Percentiles rank a stretch among this genome's conserved stretches.
Conservation (phyloP, 2,797 vertebrate genomes). For the Rhinatrema bivittatum region DNA sequence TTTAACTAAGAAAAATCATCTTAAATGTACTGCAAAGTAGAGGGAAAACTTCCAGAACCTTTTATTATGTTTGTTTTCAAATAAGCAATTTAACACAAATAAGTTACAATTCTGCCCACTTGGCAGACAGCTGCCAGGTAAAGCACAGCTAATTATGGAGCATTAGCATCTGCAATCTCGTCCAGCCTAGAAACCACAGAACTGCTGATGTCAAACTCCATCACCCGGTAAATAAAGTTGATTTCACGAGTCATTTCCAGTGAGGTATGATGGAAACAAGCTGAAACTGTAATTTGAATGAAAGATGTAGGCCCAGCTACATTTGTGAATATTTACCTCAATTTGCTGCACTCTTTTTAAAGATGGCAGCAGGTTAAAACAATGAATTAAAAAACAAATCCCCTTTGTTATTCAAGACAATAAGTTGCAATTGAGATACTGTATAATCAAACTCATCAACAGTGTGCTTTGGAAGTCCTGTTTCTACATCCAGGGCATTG, state of each 20-base stretch:
- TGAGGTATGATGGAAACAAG: slow-evolving; percentile 21
- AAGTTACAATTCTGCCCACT: slow-evolving; percentile 48
- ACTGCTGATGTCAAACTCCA: slow-evolving; percentile 40
- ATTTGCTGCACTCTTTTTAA: neutral
- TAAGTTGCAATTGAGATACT: too few relatives aligned
- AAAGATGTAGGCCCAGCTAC: slow-evolving; percentile 20
- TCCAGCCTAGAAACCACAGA: slow-evolving; percentile 27
- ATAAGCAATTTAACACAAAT: slow-evolving; percentile 48
- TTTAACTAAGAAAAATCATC: too few relatives aligned
- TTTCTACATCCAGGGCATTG: too few relatives aligned
- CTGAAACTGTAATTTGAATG: slow-evolving; percentile 31
- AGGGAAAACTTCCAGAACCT: too few relatives aligned
- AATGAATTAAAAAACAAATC: too few relatives aligned
- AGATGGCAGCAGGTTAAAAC: too few relatives aligned
- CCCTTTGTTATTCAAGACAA: too few relatives aligned
- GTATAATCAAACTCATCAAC: too few relatives aligned
- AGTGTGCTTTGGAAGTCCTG: too few relatives aligned
- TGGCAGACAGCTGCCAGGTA: slow-evolving; percentile 56
- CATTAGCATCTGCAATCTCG: slow-evolving; percentile 25
- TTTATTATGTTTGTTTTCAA: too few relatives aligned
- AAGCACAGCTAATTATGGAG: slow-evolving; percentile 44
- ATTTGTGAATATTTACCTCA: neutral
- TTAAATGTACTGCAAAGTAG: too few relatives aligned
- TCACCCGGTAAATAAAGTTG: slow-evolving; percentile 27
- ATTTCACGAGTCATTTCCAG: slow-evolving; percentile 34